phyloP scores from a whole-genome alignment of 2,113 vertebrate species.

The Phaethornis superciliosus region DNA sequence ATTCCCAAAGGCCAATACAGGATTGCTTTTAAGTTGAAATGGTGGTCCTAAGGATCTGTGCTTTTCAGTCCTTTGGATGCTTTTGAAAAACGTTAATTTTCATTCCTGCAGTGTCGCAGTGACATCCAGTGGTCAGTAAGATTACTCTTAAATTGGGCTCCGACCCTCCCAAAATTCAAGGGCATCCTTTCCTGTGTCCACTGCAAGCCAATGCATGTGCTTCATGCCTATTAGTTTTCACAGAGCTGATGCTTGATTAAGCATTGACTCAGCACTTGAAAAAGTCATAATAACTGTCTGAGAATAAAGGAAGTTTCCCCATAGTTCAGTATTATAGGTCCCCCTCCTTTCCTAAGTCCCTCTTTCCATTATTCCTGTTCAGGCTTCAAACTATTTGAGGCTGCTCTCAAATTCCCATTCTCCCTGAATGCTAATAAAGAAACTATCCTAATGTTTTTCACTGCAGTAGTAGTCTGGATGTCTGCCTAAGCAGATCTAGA shows the following conservation, averaged over 20 bases:
- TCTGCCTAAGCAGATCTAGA: background rate
- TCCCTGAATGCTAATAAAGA: background rate
- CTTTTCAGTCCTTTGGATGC: background rate
- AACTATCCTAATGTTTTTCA: background rate
- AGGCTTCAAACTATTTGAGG: background rate
- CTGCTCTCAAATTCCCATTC: background rate
- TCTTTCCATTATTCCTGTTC: background rate
- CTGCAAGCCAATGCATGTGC: background rate
- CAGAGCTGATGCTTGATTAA: background rate
- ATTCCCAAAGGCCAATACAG: background rate
- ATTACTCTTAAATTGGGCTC: slow-evolving; percentile 68
- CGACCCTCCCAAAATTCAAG: background rate
- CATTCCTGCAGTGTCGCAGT: slow-evolving; percentile 71
- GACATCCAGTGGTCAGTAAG: slow-evolving; percentile 82
- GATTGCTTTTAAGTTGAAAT: background rate
- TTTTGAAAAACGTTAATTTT: slow-evolving; percentile 46
- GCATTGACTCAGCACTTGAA: background rate
- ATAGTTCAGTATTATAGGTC: background rate
- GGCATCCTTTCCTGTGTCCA: background rate
- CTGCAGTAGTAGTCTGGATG: background rate
- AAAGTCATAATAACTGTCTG: background rate
- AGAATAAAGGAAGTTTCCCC: background rate
- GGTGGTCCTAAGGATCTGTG: background rate
- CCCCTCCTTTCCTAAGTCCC: background rate
- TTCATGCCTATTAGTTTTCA: background rate